These are phyloP conservation scores for Drosophila stalkeri DNA, from an alignment of 2,888 invertebrate genomes.

Conservation along the genomic window DNA sequence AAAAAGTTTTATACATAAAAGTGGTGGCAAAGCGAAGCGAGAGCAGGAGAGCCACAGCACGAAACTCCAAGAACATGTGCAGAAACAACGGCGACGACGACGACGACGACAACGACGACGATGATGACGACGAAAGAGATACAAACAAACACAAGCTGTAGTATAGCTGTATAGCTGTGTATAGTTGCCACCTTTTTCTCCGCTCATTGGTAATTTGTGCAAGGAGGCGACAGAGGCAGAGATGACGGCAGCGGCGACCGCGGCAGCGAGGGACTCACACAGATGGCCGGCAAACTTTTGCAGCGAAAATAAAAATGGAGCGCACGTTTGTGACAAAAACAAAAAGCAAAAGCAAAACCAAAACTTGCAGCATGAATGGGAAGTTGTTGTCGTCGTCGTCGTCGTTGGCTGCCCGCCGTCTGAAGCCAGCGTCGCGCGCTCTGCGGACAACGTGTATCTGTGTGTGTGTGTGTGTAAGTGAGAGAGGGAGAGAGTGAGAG, in stretches of 20 bases:
- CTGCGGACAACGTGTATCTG: conserved; percentile 15
- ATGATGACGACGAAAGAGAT: conserved; percentile 74
- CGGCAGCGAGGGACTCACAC: conserved; percentile 25
- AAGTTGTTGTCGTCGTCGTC: conserved; percentile 59
- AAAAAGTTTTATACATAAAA: conserved; percentile 72
- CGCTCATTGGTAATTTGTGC: conserved; percentile 41
- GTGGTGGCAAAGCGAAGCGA: conserved; percentile 40
- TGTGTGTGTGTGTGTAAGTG: conserved; percentile 3
- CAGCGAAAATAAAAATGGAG: conserved; percentile 81
- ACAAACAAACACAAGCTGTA: conserved; percentile 66
- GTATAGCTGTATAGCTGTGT: conserved; percentile 23
- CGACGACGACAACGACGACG: conserved; percentile 64
- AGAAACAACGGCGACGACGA: conserved; percentile 73
- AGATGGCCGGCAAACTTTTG: conserved; percentile 81
- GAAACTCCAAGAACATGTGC: conserved; percentile 79
- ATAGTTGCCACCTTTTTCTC: conserved; percentile 55
- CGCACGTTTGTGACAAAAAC: conserved; percentile 81
- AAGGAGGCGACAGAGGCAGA: conserved; percentile 14
- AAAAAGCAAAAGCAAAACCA: conserved; percentile 58
- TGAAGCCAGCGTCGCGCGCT: conserved; percentile 37
- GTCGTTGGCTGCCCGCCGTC: conserved; percentile 44
- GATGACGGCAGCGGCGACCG: neutral
- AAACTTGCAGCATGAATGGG: conserved; percentile 76
- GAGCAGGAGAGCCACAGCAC: conserved; percentile 46
- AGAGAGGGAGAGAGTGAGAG: conserved; percentile 23